A percentile compares a stretch with the other conserved stretches of the same genome.
Conservation (phyloP, 1,140 invertebrate genomes). For the Neodiprion lecontei region DNA sequence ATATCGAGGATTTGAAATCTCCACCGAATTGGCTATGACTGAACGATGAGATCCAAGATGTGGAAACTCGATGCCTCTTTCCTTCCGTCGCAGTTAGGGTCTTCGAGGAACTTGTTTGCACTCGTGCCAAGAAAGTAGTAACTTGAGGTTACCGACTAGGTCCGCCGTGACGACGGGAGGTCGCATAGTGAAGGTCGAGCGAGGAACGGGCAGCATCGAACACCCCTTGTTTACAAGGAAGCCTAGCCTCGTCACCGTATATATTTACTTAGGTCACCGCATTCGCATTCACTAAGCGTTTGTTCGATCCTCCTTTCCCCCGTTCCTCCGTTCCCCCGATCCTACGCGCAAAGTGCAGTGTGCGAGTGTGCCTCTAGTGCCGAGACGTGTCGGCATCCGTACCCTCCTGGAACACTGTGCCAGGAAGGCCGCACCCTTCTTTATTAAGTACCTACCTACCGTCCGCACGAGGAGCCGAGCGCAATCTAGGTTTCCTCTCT, state of each 20-base stretch:
- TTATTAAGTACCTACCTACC: background rate
- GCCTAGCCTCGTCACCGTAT: slow-evolving; percentile 48
- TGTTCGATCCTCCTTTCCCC: slow-evolving; percentile 40
- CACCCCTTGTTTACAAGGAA: slow-evolving; percentile 54
- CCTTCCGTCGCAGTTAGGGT: too few species aligned
- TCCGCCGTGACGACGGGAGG: too few species aligned
- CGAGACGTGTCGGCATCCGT: slow-evolving; percentile 50
- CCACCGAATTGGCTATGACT: too few species aligned
- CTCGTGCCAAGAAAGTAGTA: too few species aligned
- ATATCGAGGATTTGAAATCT: too few species aligned
- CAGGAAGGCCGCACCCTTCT: slow-evolving; percentile 1
- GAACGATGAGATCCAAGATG: too few species aligned
- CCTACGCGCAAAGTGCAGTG: slow-evolving; percentile 43
- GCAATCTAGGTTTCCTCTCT: background rate
- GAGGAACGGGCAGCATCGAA: slow-evolving; percentile 33
- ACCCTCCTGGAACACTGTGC: background rate
- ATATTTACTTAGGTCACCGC: slow-evolving; percentile 45
- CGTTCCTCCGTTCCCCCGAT: background rate
- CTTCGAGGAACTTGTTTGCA: too few species aligned
- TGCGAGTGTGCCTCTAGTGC: slow-evolving; percentile 56
- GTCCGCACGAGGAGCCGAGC: too few species aligned
- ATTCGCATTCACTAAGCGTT: slow-evolving; percentile 48
- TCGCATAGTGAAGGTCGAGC: background rate
- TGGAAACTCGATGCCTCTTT: too few species aligned
- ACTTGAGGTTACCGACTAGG: too few species aligned